Percentiles rank a stretch among this genome's conserved stretches.
These are phyloP conservation scores for Hyalella azteca DNA, from an alignment of 2,888 invertebrate species.

Conservation along the genomic window DNA sequence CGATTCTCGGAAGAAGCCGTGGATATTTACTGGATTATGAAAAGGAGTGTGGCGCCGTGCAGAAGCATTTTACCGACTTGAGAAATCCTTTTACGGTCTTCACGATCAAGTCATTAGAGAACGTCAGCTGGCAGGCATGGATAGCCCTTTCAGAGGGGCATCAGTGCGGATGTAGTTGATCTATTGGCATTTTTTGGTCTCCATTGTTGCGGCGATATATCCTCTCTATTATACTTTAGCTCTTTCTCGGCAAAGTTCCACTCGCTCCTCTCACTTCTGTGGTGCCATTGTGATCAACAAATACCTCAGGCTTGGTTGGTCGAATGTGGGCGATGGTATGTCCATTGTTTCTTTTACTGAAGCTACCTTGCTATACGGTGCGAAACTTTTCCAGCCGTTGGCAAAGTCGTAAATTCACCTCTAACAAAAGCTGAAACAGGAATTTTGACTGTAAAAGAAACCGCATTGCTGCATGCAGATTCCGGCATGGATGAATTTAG, in stretches of 20 bases:
- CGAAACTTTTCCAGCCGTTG: not conserved
- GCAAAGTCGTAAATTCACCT: not conserved
- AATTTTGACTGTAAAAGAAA: not conserved
- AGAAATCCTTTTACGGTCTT: not conserved
- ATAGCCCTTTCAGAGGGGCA: not conserved
- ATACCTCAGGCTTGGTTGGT: not conserved
- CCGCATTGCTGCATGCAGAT: not conserved
- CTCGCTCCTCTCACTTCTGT: not conserved
- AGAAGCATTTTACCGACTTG: too few species aligned
- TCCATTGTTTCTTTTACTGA: not conserved
- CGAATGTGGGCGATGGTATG: not conserved
- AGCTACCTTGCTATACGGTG: not conserved
- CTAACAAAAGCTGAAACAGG: not conserved
- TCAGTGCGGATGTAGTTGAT: not conserved
- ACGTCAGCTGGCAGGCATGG: not conserved
- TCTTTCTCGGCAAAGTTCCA: not conserved
- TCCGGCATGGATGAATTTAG: too few species aligned
- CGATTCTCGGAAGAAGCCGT: too few species aligned
- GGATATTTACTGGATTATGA: too few species aligned
- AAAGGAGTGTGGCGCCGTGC: too few species aligned
- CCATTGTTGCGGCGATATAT: slow-evolving; percentile 12
- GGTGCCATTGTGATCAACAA: not conserved
- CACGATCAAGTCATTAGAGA: not conserved
- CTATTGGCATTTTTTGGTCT: not conserved
- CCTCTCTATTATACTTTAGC: not conserved